Conservation (phyloP, 2,113 vertebrate species). For the Amphilophus citrinellus region DNA sequence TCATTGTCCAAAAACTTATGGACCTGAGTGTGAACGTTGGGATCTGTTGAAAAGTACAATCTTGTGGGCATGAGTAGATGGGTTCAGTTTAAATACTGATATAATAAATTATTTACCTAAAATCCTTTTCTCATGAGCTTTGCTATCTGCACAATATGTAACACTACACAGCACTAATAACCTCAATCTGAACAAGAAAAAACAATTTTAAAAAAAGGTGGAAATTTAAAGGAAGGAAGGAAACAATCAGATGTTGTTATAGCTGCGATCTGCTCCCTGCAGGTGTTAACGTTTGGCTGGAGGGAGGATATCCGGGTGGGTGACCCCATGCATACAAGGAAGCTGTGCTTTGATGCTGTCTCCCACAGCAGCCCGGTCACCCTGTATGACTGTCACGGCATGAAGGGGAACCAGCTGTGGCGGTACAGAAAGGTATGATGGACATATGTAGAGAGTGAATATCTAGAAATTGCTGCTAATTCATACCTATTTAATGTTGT, state of each 20-base stretch:
- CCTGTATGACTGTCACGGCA: constrained; percentile 96
- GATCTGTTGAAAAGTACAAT: neutral
- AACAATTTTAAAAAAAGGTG: neutral
- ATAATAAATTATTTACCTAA: neutral
- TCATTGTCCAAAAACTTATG: rapidly evolving
- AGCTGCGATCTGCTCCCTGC: constrained; percentile 8
- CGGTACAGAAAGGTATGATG: constrained; percentile 87
- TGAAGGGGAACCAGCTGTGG: constrained; percentile 99
- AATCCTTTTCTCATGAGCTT: neutral
- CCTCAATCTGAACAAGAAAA: neutral
- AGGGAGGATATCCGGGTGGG: constrained; percentile 95
- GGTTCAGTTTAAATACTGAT: neutral
- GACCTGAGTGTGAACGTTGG: neutral
- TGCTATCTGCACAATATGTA: neutral
- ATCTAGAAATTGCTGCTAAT: neutral
- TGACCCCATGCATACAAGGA: constrained; percentile 94
- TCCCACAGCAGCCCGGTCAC: constrained; percentile 93
- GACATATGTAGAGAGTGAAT: neutral
- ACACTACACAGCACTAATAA: neutral
- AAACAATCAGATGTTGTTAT: neutral
- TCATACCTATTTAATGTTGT: neutral
- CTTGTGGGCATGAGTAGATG: neutral
- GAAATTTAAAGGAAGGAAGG: rapidly evolving
- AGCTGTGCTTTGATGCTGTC: constrained; percentile 94
- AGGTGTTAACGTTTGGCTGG: constrained; percentile 98